phyloP scores from a whole-genome alignment of 2,797 vertebrate genomes.

The Rousettus madagascariensis region DNA sequence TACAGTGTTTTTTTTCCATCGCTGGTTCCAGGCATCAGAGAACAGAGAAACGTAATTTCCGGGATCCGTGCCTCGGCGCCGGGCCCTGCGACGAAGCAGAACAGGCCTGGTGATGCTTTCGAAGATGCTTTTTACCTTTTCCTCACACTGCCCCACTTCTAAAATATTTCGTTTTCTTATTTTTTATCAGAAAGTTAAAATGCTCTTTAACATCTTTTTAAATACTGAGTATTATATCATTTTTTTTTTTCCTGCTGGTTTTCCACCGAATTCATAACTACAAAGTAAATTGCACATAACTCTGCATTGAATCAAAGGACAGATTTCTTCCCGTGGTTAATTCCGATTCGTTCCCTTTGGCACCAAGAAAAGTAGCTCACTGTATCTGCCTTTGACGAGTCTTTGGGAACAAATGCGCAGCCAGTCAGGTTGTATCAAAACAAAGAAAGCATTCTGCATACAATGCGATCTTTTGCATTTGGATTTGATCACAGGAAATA shows the following conservation, averaged over 20 bases:
- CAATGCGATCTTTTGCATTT: not conserved
- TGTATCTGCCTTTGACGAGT: slow-evolving; percentile 19
- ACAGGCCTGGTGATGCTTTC: slow-evolving; percentile 34
- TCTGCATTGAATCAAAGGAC: slow-evolving; percentile 19
- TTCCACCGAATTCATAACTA: not conserved
- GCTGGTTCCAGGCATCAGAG: not conserved
- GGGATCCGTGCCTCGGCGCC: slow-evolving; percentile 28
- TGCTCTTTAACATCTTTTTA: slow-evolving; percentile 46
- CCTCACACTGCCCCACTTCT: not conserved
- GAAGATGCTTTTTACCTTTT: not conserved
- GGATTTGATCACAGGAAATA: slow-evolving; percentile 27
- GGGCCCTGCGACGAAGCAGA: slow-evolving; percentile 33
- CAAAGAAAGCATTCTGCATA: not conserved
- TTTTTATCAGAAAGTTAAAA: slow-evolving; percentile 64
- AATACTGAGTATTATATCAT: not conserved
- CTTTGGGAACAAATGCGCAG: not conserved
- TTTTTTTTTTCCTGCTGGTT: not conserved
- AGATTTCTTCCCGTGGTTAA: not conserved
- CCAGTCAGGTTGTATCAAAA: not conserved
- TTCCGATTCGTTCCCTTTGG: slow-evolving; percentile 33
- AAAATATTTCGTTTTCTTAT: slow-evolving; percentile 53
- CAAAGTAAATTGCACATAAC: slow-evolving; percentile 33
- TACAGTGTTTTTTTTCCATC: not conserved
- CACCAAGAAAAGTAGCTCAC: not conserved
- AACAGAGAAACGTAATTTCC: slow-evolving; percentile 23